Percentiles rank a stretch among this genome's conserved stretches.
Evolutionary conservation across 2,797 vertebrate genomes (phyloP).

Genomic region (Denticeps clupeoides): DNA sequence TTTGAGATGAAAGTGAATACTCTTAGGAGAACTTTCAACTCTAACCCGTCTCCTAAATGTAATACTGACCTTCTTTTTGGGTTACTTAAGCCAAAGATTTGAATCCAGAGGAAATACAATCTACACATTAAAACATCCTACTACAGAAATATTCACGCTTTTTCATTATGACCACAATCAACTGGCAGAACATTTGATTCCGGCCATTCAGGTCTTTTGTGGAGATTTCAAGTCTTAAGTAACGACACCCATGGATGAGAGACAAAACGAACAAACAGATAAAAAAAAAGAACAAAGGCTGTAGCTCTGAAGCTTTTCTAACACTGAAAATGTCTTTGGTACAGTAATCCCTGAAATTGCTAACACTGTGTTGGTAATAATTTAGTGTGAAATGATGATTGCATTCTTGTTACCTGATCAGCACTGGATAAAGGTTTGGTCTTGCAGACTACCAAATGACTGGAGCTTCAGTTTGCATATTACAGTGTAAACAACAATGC

Average conservation of each 20-base stretch:
- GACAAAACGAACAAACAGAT: conserved; percentile 4
- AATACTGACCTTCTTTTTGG: conserved; percentile 19
- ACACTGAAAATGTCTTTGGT: conserved; percentile 34
- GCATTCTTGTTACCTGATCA: conserved; percentile 4
- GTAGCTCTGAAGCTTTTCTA: conserved; percentile 9
- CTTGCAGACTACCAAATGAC: conserved; percentile 3
- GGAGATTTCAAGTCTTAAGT: conserved; percentile 18
- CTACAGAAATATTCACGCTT: too few relatives aligned
- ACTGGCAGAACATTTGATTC: too few relatives aligned
- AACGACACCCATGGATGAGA: conserved; percentile 3
- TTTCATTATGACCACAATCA: too few relatives aligned
- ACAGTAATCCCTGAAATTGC: conserved; percentile 35
- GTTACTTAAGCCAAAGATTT: too few relatives aligned
- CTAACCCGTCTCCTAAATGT: neutral
- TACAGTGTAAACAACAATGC: conserved; percentile 13
- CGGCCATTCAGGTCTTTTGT: neutral
- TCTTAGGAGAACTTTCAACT: neutral
- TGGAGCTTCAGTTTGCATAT: conserved; percentile 21
- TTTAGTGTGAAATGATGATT: neutral
- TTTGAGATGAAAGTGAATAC: conserved; percentile 17
- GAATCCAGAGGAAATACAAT: too few relatives aligned
- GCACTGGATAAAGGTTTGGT: conserved; percentile 4
- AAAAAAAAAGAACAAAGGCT: conserved; percentile 17
- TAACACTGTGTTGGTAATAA: conserved; percentile 3
- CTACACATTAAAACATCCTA: too few relatives aligned